These are phyloP conservation scores for Leucoraja ocellata DNA, from an alignment of 2,797 vertebrate species.

Conservation along the genomic window DNA sequence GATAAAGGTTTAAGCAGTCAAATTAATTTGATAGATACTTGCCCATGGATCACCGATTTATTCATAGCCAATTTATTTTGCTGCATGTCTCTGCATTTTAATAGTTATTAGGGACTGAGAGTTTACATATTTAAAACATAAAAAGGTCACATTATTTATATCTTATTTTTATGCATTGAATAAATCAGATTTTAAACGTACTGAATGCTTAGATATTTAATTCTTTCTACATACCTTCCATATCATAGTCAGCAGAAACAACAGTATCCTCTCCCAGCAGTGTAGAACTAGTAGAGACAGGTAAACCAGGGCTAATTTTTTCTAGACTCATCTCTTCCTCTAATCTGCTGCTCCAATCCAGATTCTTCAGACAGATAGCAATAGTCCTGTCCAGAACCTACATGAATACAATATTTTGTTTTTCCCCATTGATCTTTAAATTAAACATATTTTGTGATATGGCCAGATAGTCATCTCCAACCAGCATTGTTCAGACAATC, in stretches of 20 bases:
- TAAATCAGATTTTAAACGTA: neutral
- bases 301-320: constrained; percentile 75
- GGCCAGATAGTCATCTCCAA: too few relatives aligned
- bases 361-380: constrained; percentile 82
- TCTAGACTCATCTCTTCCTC: constrained; percentile 95
- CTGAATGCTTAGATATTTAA: neutral
- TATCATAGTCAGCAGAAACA: constrained; percentile 83
- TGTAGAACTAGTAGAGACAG: constrained; percentile 85
- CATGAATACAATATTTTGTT: constrained; percentile 36
- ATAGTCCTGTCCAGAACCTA: constrained; percentile 77
- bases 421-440: neutral
- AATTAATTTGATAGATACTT: neutral
- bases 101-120: neutral
- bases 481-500: neutral
- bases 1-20: neutral
- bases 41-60: neutral
- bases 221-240: constrained; percentile 77
- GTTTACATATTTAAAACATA: neutral
- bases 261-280: constrained; percentile 88
- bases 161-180: neutral
- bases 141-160: neutral
- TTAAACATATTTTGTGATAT: neutral
- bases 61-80: neutral
- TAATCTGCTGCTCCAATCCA: constrained; percentile 84
- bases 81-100: neutral